phyloP scores from a whole-genome alignment of 30 jellyfish, hydroid and myxozoan species.

The Hydra vulgaris region DNA sequence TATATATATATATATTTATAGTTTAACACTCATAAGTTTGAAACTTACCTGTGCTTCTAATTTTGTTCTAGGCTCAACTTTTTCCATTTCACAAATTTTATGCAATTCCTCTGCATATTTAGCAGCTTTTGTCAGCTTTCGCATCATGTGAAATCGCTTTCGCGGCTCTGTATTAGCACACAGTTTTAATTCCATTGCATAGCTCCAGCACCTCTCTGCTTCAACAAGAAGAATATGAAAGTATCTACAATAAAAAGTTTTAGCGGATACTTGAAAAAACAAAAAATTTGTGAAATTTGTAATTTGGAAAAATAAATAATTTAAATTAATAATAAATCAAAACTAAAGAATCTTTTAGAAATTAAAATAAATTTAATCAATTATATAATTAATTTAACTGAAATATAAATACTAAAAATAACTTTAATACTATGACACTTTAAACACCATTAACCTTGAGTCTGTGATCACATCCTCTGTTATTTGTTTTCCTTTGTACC shows the following conservation, averaged over 20 bases:
- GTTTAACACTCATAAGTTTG: neutral
- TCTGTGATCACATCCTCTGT: constrained; percentile 63
- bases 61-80: constrained; percentile 91
- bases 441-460: constrained; percentile 81
- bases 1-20: no score
- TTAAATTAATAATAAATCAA: neutral
- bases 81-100: constrained; percentile 56
- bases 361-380: no score
- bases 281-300: neutral
- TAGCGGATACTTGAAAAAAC: neutral
- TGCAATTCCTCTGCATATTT: constrained; percentile 76
- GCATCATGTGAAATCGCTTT: constrained; percentile 88
- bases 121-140: constrained; percentile 88
- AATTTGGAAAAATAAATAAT: neutral
- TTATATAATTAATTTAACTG: no score
- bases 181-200: constrained; percentile 95
- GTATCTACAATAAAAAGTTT: constrained; percentile 33
- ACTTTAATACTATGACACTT: no score
- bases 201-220: constrained; percentile 97
- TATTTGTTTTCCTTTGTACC: constrained; percentile 85
- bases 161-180: constrained; percentile 98
- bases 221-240: constrained; percentile 70
- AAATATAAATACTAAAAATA: no score
- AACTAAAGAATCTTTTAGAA: neutral
- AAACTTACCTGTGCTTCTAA: constrained; percentile 77